Conservation (phyloP, 2,113 vertebrate species). For the Herpetotheres cachinnans region DNA sequence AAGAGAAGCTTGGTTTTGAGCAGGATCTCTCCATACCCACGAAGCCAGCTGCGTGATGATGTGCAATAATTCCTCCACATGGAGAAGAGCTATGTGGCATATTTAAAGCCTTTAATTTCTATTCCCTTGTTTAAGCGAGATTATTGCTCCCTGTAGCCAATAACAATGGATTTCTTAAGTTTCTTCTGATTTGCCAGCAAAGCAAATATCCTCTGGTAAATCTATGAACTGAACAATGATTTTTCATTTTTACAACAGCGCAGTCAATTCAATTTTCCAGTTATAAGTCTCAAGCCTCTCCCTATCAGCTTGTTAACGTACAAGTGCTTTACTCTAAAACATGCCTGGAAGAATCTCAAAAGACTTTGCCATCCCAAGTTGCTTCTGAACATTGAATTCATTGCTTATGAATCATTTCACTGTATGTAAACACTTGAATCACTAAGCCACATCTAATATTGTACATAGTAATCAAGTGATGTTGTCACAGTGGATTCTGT, state of each 20-base stretch:
- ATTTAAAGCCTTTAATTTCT: conserved; percentile 3
- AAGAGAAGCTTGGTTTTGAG: background rate
- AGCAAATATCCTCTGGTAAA: conserved; percentile 31
- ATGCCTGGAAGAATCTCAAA: background rate
- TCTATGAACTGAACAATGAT: conserved; percentile 1
- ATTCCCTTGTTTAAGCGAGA: conserved; percentile 4
- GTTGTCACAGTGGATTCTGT: background rate
- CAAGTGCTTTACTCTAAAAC: background rate
- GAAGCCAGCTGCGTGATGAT: background rate
- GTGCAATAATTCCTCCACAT: background rate
- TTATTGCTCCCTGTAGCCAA: background rate
- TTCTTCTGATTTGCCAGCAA: conserved; percentile 5
- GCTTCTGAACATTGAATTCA: background rate
- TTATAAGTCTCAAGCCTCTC: conserved; percentile 31
- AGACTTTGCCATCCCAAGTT: background rate
- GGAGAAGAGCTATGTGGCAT: background rate
- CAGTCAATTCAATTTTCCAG: conserved; percentile 54
- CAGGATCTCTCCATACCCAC: background rate
- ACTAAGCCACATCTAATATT: background rate
- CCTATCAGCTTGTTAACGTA: conserved; percentile 14
- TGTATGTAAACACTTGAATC: conserved; percentile 42
- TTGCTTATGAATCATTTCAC: conserved; percentile 9
- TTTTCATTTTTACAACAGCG: conserved; percentile 36
- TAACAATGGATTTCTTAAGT: background rate
- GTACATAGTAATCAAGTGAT: background rate